phyloP scores from a whole-genome alignment of 2,888 invertebrate species.

The Synergus itoensis region DNA sequence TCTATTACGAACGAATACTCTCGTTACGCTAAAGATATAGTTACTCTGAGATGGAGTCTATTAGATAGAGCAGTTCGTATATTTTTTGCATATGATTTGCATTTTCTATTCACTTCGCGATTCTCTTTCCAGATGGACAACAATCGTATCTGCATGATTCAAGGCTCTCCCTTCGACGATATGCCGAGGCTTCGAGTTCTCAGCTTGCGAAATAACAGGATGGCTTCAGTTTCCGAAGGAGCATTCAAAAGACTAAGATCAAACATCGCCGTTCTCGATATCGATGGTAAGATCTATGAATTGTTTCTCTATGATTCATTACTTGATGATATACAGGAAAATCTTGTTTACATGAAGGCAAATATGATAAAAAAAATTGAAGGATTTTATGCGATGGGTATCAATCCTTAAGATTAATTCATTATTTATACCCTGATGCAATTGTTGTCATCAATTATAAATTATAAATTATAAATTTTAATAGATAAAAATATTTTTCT shows the following conservation, averaged over 20 bases:
- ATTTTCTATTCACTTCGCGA: slow-evolving; percentile 36
- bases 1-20: slow-evolving; percentile 56
- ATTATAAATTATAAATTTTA: not conserved
- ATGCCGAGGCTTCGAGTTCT: slow-evolving; percentile 92
- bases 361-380: not conserved
- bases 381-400: not conserved
- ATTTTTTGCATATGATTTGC: slow-evolving; percentile 38
- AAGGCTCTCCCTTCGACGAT: slow-evolving; percentile 88
- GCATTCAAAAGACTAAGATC: slow-evolving; percentile 88
- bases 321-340: not conserved
- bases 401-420: slow-evolving; percentile 5
- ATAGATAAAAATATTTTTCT: not conserved
- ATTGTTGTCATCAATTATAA: too few species aligned
- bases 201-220: slow-evolving; percentile 87
- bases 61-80: slow-evolving; percentile 30
- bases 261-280: slow-evolving; percentile 90
- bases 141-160: slow-evolving; percentile 89
- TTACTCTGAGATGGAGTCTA: slow-evolving; percentile 29
- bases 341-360: not conserved
- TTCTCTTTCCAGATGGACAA: slow-evolving; percentile 83
- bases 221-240: slow-evolving; percentile 86
- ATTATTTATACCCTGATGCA: not conserved
- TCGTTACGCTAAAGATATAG: slow-evolving; percentile 50
- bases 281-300: slow-evolving; percentile 84
- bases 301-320: not conserved